Evolutionary conservation across 1,140 invertebrate genomes (phyloP), one percentile per base, ranked within the genome.

Genomic region (Trissolcus basalis): DNA sequence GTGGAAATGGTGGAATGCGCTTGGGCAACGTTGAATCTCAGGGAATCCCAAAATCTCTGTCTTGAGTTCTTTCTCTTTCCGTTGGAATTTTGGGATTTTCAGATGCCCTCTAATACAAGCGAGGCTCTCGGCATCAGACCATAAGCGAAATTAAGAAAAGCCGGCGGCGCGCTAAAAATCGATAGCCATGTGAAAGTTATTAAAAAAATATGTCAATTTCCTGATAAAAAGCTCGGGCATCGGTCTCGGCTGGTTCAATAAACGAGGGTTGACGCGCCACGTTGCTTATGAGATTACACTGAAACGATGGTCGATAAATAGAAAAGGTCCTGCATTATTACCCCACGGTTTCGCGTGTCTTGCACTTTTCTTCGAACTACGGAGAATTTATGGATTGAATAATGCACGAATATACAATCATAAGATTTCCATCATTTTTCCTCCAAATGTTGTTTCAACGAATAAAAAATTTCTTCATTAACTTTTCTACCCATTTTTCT

Each of bases 161-260:
- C 53, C 56, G 39, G n/a, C 9, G 55, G 72, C 19, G 19, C 6
- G 19, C 6, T 27, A 6, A 27, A 27, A 27, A 27, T 27, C 19
- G 36, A 27, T 27, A 27, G 19, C 19, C 19, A 27, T 6, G 19
- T 27, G 6, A 27, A 27, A 27, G 19, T 61, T 56, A 74, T 74
- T 68, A 68, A 74, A 74, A 65, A 74, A 74, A 60, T 68, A 56
- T 74, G 63, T 67, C 63, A 56, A 69, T 69, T 68, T 68, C 58
- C 58, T 53, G 68, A 75, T 75, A 75, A 75, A 69, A 69, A 13
- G 64, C n/a, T 75, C 58, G 60, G 39, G 36, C 51, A 68, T 74
- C 71, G 47, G 68, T 74, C 71, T 74, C 50, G 39, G 61, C 19
- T 44, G 14, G 55, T 32, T 35, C 65, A 55, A 60, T 67, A 67